Percentiles rank a stretch among this genome's conserved stretches.
Evolutionary conservation across 2,797 vertebrate genomes (phyloP).

Genomic region (Sebastes taczanowskii): DNA sequence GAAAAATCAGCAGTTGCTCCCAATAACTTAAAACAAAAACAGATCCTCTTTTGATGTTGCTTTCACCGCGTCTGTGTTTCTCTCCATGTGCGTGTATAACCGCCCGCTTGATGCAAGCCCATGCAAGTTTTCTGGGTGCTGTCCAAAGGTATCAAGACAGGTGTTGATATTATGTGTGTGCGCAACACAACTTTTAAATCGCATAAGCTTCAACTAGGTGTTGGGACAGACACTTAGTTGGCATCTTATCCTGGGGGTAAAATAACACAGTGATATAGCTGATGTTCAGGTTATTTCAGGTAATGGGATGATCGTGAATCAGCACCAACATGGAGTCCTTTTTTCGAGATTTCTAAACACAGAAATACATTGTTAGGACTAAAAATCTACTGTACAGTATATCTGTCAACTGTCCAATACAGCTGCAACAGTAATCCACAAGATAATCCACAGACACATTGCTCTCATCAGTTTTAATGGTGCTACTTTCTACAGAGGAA

Average conservation of each 20-base stretch:
- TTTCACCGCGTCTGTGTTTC: neutral
- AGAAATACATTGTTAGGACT: neutral
- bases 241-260: neutral
- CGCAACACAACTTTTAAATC: slow-evolving; percentile 13
- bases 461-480: neutral
- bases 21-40: neutral
- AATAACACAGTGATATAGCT: neutral
- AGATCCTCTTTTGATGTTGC: neutral
- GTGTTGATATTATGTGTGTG: slow-evolving; percentile 18
- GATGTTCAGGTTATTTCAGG: neutral
- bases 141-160: slow-evolving; percentile 32
- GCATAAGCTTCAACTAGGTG: neutral
- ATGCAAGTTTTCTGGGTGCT: neutral
- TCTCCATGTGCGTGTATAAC: neutral
- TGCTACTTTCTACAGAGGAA: neutral
- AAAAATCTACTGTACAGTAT: neutral
- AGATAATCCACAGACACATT: neutral
- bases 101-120: neutral
- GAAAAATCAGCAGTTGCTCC: neutral
- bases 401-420: neutral
- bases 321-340: neutral
- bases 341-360: neutral
- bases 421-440: neutral
- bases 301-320: neutral
- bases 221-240: neutral